Conservation (phyloP, 2,888 invertebrate species). For the Oxycera nigricornis region DNA sequence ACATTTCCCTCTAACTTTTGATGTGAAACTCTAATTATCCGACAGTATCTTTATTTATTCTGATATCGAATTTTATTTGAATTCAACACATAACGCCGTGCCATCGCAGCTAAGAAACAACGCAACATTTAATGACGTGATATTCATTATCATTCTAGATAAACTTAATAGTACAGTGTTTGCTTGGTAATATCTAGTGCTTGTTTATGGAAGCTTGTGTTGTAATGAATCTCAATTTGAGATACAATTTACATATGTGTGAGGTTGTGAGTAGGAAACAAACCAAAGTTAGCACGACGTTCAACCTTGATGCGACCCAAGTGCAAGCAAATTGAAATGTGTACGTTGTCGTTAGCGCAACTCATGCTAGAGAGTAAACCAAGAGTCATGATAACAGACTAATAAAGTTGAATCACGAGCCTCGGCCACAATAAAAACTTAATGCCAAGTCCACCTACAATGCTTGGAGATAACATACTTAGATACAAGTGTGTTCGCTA, state of each 20-base stretch:
- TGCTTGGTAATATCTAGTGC: too few species aligned
- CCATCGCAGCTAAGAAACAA: too few species aligned
- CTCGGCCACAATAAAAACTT: background rate
- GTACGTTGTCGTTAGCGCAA: background rate
- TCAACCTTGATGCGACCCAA: background rate
- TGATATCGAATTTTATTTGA: too few species aligned
- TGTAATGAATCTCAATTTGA: background rate
- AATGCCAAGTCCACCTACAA: background rate
- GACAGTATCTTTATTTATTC: too few species aligned
- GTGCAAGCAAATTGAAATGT: background rate
- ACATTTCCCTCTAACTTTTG: too few species aligned
- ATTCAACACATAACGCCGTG: too few species aligned
- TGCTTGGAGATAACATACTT: background rate
- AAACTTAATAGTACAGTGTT: too few species aligned
- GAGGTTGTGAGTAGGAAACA: background rate
- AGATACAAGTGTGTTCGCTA: background rate
- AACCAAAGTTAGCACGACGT: background rate
- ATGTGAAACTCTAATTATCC: too few species aligned
- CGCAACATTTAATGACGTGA: too few species aligned
- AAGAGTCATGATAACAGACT: background rate
- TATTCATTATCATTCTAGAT: too few species aligned
- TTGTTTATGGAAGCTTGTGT: too few species aligned
- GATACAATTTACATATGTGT: background rate
- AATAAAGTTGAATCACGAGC: background rate
- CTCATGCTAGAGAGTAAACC: background rate